Percentiles rank a stretch among this genome's conserved stretches.
These are phyloP conservation scores for Speoplatyrhinus poulsoni DNA, from an alignment of 2,113 vertebrate species.

Conservation along the genomic window DNA sequence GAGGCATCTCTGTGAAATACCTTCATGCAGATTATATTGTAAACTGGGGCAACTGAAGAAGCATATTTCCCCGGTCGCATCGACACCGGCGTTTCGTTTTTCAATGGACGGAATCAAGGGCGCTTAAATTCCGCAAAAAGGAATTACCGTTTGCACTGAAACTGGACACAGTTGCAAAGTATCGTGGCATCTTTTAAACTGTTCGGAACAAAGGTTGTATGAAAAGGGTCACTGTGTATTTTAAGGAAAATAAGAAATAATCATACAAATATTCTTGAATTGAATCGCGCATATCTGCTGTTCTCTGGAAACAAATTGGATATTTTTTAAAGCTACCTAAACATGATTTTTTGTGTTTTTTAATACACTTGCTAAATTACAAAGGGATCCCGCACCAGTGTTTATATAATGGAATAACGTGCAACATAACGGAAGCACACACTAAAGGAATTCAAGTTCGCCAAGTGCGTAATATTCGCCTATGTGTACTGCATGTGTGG, in stretches of 20 bases:
- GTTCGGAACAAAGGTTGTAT: constrained; percentile 22
- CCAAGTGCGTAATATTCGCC: constrained; percentile 54
- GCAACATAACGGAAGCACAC: constrained; percentile 22
- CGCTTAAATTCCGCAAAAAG: constrained; percentile 1
- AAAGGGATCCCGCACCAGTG: not conserved
- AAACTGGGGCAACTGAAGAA: constrained; percentile 37
- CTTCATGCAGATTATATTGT: constrained; percentile 40
- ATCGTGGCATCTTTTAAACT: constrained; percentile 19
- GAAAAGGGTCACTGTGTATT: constrained; percentile 24
- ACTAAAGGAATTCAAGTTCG: constrained; percentile 51
- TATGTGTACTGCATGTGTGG: constrained; percentile 22
- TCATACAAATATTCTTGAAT: not conserved
- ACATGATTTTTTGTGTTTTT: constrained; percentile 6
- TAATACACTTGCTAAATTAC: constrained; percentile 9
- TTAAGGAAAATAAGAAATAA: constrained; percentile 19
- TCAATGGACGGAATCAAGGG: constrained; percentile 18
- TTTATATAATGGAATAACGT: constrained; percentile 42
- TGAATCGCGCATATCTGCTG: not conserved
- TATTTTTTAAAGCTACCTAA: too few relatives aligned
- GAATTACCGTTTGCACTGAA: constrained; percentile 16
- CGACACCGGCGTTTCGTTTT: constrained; percentile 26
- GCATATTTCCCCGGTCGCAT: constrained; percentile 29
- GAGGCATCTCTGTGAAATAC: constrained; percentile 50
- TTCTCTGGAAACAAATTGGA: not conserved
- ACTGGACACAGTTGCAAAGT: constrained; percentile 21